phyloP scores from a whole-genome alignment of 2,888 invertebrate species.

The Archaeoteleia sp. region DNA sequence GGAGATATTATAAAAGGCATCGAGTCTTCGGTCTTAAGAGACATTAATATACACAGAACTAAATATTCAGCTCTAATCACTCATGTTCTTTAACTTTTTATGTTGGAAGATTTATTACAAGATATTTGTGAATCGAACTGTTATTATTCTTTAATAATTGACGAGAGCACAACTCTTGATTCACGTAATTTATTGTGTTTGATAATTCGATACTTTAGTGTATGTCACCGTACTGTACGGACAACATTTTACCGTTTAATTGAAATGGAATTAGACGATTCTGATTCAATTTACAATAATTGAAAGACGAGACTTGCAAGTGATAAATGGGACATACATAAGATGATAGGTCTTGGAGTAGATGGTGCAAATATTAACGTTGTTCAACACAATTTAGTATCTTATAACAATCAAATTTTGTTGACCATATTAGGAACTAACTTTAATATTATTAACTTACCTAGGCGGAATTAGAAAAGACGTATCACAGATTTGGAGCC shows the following conservation, averaged over 20 bases:
- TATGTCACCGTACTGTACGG: slow-evolving; percentile 9
- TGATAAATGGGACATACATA: slow-evolving; percentile 37
- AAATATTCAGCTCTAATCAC: slow-evolving; percentile 7
- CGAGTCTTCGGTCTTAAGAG: slow-evolving; percentile 54
- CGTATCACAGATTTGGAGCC: too few species aligned
- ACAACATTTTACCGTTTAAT: slow-evolving; percentile 50
- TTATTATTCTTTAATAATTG: too few species aligned
- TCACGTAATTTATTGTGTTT: slow-evolving; percentile 44
- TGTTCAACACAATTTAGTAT: slow-evolving; percentile 55
- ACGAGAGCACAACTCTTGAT: slow-evolving; percentile 57
- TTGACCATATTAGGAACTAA: too few species aligned
- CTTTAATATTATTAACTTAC: too few species aligned
- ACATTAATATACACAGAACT: slow-evolving; percentile 50
- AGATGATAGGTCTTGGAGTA: slow-evolving; percentile 53
- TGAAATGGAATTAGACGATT: slow-evolving; percentile 40
- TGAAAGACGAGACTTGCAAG: too few species aligned
- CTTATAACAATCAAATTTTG: too few species aligned
- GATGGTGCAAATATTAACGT: slow-evolving; percentile 56
- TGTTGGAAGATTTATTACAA: slow-evolving; percentile 58
- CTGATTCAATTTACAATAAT: slow-evolving; percentile 37
- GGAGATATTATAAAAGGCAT: slow-evolving; percentile 43
- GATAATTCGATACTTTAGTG: slow-evolving; percentile 50
- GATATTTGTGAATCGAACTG: too few species aligned
- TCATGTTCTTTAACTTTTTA: slow-evolving; percentile 59
- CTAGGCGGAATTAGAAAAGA: too few species aligned